Evolutionary conservation across 2,113 vertebrate species (phyloP), one percentile per base, ranked within the genome.

Genomic region (Urocitellus parryii): DNA sequence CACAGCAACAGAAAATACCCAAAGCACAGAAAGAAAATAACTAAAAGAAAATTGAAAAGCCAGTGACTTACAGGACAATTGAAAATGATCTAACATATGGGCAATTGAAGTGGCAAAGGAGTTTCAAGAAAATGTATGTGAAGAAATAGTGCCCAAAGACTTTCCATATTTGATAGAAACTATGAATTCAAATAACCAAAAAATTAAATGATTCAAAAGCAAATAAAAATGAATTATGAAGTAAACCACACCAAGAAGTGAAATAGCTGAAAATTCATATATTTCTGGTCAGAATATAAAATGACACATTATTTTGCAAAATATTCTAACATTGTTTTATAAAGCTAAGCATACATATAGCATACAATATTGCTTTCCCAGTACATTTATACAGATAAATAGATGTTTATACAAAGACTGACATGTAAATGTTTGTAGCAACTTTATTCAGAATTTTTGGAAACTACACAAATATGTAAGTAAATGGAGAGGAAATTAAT

Each of bases 171-270:
- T 77, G 61, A 77, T 65, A 16, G 73, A 87, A 83, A 78, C 13
- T 83, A 20, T 65, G 70, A 14, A 78, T 8, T 42, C 27, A 42
- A 63, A 58, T 37, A 63, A n/a, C 25, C 20, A 53, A 84, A 37
- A 85, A 93, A 70, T 74, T 67, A 13, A 93, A n/a, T 70, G 51
- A 82, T 18, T 86, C 18, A 92, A 90, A 94, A 92, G 13, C 37
- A 88, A 89, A 51, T 22, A 14, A 58, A 87, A 87, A 87, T 74
- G 13, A 88, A 84, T 5, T 93, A 61, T 79, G 39, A 96, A 74
- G 8, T 65, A 63, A 81, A 42, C 16, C 24, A 95, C 32, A 58
- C 0, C 0, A 91, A 78, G 37, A 84, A 77, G 53, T 70, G 37
- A 56, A 86, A 58, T 32, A 73, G 73, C 58, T 48, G 24, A 88